Evolutionary conservation across 2,888 invertebrate species (phyloP), one percentile per base, ranked within the genome.

Genomic region (Machimus atricapillus): DNA sequence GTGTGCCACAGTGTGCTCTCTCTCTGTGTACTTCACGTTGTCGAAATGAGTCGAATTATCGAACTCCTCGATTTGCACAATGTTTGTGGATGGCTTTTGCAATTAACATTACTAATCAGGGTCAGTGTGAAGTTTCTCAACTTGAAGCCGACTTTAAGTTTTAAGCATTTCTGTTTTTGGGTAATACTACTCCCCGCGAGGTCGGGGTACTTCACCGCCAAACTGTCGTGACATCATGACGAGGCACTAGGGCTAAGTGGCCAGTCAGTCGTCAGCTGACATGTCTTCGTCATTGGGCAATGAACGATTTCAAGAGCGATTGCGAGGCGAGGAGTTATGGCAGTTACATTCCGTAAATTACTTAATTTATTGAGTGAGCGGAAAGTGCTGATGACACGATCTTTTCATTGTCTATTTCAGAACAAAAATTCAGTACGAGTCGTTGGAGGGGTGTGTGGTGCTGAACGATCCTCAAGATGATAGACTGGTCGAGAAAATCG

Each of bases 81-180:
- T 89, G 87, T 88, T 88, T 88, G 87, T 88, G 88, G 88, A 88
- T 89, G 90, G 90, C 88, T 83, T 58, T 83, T 83, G 82, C 37
- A 83, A 83, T 89, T 89, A 40, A 87, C 87, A 87, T 88, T 89
- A 88, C 89, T 88, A 89, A 90, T 91, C 92, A 92, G 92, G 92
- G 92, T 92, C 92, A 92, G 90, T 89, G 91, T 91, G 92, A 92
- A 91, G 92, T 90, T 92, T 91, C 90, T 90, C 87, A 89, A 88
- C 88, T 89, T 89, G 43, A 46, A 88, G 89, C 77, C 87, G 66
- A 27, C 1, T 19, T 88, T 88, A 85, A 77, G 43, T 14, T 83
- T 56, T 87, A 37, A 85, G 86, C 66, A 86, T 52, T 79, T 43
- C 12, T 74, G 34, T 78, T 78, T 34, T 78, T 78, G 43, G 31